Base-by-base conservation (phyloP, 2,797 vertebrate species). In the Peromyscus attwateri region DNA sequence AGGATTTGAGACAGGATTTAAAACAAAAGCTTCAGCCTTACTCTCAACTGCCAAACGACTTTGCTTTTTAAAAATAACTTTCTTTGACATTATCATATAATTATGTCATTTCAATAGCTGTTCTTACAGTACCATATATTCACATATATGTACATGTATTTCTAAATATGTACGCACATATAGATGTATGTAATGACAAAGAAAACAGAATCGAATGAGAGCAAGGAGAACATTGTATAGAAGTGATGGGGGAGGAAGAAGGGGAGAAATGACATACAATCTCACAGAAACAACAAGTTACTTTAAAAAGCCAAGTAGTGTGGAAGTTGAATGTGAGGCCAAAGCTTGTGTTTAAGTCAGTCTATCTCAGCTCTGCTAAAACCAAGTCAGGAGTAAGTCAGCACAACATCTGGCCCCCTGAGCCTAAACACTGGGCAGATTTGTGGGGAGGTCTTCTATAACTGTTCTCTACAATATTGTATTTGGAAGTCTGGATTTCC, bases 391-490 rank as follows among this genome's bases (percentile, higher is more conserved):
- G 40, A 57, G 27, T 49, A 57, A 60, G 40, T 66, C 4, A 80
- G 70, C 2, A 12, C 11, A 92, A 55, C 8, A 29, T 95, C 83
- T 96, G 52, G 73, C 77, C 93, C 96, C 81, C 85, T 49, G 40
- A 96, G 29, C 76, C 55, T 60, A 73, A 94, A 96, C 92, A 60
- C 21, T 85, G 19, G 12, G 89, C 25, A 79, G 52, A 84, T 96
- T 93, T 95, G 68, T 49, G 13, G 11, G 21, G 14, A 80, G 17
- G n/a, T n/a, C 4, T 29, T 76, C 71, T 43, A 34, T 77, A 64
- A 5, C 0, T 82, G 71, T 46, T 64, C 94, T 96, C 77, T 85
- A 87, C 0, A 43, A 55, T 85, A 31, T 49, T 34, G 66, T 88
- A 49, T 93, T 95, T 27, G 40, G 34, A 80, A 93, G 64, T 92